These are phyloP conservation scores for Temnopleurus reevesii DNA, from an alignment of 53 echinoderm and acorn worm genomes.

Conservation along the genomic window DNA sequence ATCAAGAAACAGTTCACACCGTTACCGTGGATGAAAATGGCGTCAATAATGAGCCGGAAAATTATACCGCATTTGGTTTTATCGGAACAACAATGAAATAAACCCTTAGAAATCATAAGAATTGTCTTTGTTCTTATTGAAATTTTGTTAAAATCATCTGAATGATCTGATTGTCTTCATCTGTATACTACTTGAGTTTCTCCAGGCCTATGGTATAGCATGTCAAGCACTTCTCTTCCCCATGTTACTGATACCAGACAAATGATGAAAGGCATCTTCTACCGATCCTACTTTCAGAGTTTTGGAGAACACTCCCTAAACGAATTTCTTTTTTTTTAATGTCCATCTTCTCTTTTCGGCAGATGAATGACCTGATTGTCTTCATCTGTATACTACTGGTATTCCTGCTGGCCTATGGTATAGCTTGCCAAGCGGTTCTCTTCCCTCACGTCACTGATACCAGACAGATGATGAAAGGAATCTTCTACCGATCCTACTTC, in stretches of 20 bases:
- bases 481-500: constrained; percentile 82
- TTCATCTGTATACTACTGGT: constrained; percentile 80
- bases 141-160: too few relatives aligned
- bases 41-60: too few relatives aligned
- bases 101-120: too few relatives aligned
- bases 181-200: constrained; percentile 77
- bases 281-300: constrained; percentile 85
- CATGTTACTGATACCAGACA: constrained; percentile 13
- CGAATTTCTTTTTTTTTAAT: neutral
- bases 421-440: constrained; percentile 76
- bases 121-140: too few relatives aligned
- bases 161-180: constrained; percentile 74
- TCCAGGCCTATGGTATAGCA: constrained; percentile 81
- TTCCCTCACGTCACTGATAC: constrained; percentile 61
- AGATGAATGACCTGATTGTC: constrained; percentile 76
- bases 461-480: constrained; percentile 45
- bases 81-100: too few relatives aligned
- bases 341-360: neutral
- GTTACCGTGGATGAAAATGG: too few relatives aligned
- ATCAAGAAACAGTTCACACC: too few relatives aligned
- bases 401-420: constrained; percentile 82
- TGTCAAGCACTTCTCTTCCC: constrained; percentile 79
- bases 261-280: constrained; percentile 67
- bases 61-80: too few relatives aligned
- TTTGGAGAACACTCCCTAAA: constrained; percentile 87